Evolutionary conservation across 2,113 vertebrate genomes (phyloP).

Genomic region (Elgaria multicarinata): DNA sequence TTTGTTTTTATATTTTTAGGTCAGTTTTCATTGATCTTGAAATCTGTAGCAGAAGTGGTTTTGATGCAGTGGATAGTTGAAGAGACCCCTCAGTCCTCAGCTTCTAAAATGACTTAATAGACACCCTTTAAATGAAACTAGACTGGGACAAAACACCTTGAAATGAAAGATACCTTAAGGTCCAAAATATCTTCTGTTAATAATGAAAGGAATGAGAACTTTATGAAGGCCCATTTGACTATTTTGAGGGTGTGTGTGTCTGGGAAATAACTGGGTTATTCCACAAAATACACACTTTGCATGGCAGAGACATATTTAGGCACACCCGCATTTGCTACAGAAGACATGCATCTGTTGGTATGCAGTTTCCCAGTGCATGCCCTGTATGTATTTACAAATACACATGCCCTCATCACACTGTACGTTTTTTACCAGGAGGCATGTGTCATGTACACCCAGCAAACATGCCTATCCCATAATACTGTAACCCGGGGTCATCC

Average conservation of each 20-base stretch:
- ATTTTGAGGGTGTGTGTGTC: not conserved
- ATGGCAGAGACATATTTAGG: not conserved
- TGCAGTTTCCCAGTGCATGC: not conserved
- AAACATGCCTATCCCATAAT: not conserved
- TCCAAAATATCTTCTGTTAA: not conserved
- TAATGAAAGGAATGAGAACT: not conserved
- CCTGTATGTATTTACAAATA: not conserved
- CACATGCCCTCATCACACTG: not conserved
- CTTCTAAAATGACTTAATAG: not conserved
- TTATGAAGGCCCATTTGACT: not conserved
- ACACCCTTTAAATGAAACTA: not conserved
- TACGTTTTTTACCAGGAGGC: not conserved
- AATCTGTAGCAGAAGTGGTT: not conserved
- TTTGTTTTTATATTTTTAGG: slow-evolving; percentile 8
- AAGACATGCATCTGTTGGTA: not conserved
- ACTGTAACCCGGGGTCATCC: too few species aligned
- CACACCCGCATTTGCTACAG: not conserved
- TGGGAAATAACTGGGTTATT: not conserved
- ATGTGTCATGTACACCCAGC: not conserved
- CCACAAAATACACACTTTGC: not conserved
- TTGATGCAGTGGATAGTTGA: not conserved
- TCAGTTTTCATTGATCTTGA: not conserved
- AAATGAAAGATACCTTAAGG: not conserved
- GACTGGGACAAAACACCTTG: not conserved
- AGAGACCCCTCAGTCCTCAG: not conserved